Percentiles rank a stretch among this genome's conserved stretches.
Conservation (phyloP, 2,113 vertebrate species). For the Oxygymnocypris stewartii region DNA sequence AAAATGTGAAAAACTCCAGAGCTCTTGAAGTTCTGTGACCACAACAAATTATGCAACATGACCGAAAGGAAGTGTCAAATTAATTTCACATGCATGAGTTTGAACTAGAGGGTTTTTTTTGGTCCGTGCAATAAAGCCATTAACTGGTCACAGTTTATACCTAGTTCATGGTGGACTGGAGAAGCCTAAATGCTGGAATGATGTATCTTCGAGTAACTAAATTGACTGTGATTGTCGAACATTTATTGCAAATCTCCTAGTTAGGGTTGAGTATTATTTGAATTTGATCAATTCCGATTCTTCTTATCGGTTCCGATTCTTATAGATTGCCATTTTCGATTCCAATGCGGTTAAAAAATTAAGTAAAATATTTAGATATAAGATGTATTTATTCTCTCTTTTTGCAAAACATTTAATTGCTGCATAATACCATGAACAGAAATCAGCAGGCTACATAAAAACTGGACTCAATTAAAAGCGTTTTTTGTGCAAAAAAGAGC, state of each 20-base stretch:
- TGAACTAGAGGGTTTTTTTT: not conserved
- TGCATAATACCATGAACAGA: too few species aligned
- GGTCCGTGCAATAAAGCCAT: not conserved
- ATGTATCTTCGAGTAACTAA: not conserved
- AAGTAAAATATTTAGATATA: too few species aligned
- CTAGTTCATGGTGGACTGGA: not conserved
- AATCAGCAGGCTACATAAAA: too few species aligned
- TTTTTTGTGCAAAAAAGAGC: too few species aligned
- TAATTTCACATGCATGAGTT: not conserved
- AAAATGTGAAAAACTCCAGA: not conserved
- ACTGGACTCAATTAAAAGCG: too few species aligned
- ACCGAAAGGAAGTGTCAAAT: slow-evolving; percentile 13
- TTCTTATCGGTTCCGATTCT: too few species aligned
- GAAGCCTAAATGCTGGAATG: not conserved
- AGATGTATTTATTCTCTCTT: too few species aligned
- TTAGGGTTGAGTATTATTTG: too few species aligned
- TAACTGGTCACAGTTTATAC: not conserved
- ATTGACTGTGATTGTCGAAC: not conserved
- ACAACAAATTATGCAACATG: not conserved
- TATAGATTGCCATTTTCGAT: too few species aligned
- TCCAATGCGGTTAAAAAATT: too few species aligned
- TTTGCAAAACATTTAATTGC: too few species aligned
- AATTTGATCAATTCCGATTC: too few species aligned
- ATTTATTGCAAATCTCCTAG: not conserved
- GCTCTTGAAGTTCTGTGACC: not conserved